Base-by-base conservation (phyloP, 2,888 invertebrate species). In the Orthonevra nobilis region DNA sequence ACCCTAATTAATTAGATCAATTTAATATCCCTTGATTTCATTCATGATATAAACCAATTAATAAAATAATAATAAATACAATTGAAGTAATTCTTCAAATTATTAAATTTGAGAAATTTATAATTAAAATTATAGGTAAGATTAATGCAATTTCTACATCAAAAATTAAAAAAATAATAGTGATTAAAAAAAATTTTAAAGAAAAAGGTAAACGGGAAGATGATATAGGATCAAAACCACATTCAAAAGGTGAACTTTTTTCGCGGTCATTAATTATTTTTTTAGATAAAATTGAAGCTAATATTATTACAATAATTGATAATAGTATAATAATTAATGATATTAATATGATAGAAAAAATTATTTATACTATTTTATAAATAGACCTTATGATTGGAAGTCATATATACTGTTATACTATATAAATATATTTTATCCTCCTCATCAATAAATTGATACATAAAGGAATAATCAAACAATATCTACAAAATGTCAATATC, bases 361-460 rank as follows among this genome's bases (percentile, higher is more conserved):
- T 91, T 91, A 92, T 90, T 91, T 91, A 91, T 90, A 91, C 90
- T 92, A 91, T 89, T 85, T 42, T 64, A 68, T 81, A n/a, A 64
- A 82, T 90, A 92, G 90, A 90, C 91, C 88, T 90, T 91, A 91
- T 92, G 90, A 92, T 92, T 93, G 92, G 92, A 93, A 93, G 88
- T 92, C 90, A 93, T 91, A 90, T 91, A 91, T 93, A 92, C 91
- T 92, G 86, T 90, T 92, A 92, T 92, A 92, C 90, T 92, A 92
- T 91, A 91, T 91, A 91, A 91, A 91, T 91, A 42, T 58, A 63
- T 69, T 77, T 81, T 90, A 92, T 84, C 90, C 91, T 83, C 92
- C 92, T 91, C 93, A 93, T 91, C 93, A 93, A 84, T 93, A 93
- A 86, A 93, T 91, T 82, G 91, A 91, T 79, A 92, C 88, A 86